These are phyloP conservation scores for Pyrrhia umbra DNA, from an alignment of 2,888 invertebrate species.

Conservation along the genomic window DNA sequence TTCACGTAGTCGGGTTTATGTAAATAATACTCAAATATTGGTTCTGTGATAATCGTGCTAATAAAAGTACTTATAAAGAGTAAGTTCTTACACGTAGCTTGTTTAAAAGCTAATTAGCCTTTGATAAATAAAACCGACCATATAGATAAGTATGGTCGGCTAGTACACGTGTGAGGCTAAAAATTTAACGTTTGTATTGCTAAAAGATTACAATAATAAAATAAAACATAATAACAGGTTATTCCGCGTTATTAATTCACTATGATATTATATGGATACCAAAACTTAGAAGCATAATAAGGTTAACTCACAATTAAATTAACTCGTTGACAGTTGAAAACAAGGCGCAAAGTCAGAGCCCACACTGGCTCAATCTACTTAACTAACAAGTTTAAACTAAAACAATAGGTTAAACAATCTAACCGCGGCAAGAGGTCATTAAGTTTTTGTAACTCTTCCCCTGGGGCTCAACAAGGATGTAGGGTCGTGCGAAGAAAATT, in stretches of 20 bases:
- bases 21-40: conserved; percentile 55
- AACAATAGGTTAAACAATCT: conserved; percentile 71
- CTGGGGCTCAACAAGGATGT: conserved; percentile 77
- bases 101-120: conserved; percentile 30
- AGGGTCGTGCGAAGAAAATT: conserved; percentile 85
- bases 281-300: background rate
- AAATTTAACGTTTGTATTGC: background rate
- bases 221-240: background rate
- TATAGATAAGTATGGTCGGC: conserved; percentile 8
- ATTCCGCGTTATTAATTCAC: background rate
- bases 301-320: conserved; percentile 16
- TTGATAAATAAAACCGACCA: conserved; percentile 23
- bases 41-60: conserved; percentile 37
- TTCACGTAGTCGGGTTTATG: conserved; percentile 46
- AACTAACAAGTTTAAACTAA: conserved; percentile 60
- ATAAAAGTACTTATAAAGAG: conserved; percentile 41
- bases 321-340: conserved; percentile 32
- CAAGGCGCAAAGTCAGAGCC: conserved; percentile 24
- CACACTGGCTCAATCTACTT: conserved; percentile 38
- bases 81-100: conserved; percentile 40
- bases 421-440: conserved; percentile 77
- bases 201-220: background rate
- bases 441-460: conserved; percentile 81
- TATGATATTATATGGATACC: background rate
- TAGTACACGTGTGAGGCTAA: conserved; percentile 14